phyloP scores from a whole-genome alignment of 2,797 vertebrate genomes.

The Melopsittacus undulatus region DNA sequence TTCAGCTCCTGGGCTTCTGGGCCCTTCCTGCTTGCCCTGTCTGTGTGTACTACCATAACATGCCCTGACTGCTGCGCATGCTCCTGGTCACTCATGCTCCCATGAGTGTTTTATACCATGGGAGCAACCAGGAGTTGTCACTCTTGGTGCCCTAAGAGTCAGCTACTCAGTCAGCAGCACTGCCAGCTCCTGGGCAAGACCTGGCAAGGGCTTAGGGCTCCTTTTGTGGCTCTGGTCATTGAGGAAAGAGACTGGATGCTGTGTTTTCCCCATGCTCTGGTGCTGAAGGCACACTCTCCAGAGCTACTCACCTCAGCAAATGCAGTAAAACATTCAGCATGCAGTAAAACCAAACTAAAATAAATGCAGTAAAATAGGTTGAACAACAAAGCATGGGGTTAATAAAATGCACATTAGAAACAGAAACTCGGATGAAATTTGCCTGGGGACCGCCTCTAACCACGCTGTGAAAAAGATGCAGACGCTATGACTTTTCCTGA shows the following conservation, averaged over 20 bases:
- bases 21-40: neutral
- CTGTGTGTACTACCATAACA: neutral
- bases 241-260: neutral
- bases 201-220: neutral
- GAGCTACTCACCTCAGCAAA: neutral
- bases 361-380: neutral
- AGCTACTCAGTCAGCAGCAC: neutral
- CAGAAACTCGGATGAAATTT: constrained; percentile 32
- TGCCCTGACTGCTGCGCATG: neutral
- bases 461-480: constrained; percentile 49
- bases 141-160: neutral
- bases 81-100: neutral
- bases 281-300: neutral
- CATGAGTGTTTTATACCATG: neutral
- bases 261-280: neutral
- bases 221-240: neutral
- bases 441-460: constrained; percentile 2
- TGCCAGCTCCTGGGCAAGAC: neutral
- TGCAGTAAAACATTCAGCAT: neutral
- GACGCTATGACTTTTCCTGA: constrained; percentile 8
- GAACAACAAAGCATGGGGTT: neutral
- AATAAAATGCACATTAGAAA: constrained; percentile 23
- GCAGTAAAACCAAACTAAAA: neutral
- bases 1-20: neutral
- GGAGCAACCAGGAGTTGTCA: neutral